Evolutionary conservation across 2,113 vertebrate genomes (phyloP).

Genomic region (Pipa parva): DNA sequence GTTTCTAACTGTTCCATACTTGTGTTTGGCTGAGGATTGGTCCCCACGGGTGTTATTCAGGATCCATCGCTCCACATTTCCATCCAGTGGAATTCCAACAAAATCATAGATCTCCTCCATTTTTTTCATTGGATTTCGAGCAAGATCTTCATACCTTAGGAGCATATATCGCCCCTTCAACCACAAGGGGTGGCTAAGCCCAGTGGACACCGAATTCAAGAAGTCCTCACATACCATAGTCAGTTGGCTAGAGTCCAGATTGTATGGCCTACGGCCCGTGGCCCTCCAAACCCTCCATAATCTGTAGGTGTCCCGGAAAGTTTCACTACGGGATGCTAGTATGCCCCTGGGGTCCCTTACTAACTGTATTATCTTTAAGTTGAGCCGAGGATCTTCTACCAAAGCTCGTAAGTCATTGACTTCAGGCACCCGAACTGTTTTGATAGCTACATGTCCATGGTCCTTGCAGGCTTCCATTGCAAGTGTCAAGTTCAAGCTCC

Average conservation of each 20-base stretch:
- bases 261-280: conserved; percentile 87
- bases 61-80: conserved; percentile 89
- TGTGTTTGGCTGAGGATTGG: conserved; percentile 86
- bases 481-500: conserved; percentile 80
- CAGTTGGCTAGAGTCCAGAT: conserved; percentile 84
- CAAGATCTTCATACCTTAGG: conserved; percentile 93
- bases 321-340: conserved; percentile 88
- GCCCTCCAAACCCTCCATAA: conserved; percentile 95
- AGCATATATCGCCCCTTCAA: conserved; percentile 95
- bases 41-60: conserved; percentile 87
- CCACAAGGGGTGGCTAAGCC: conserved; percentile 81
- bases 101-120: conserved; percentile 91
- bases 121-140: conserved; percentile 85
- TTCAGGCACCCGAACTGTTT: conserved; percentile 87
- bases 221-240: conserved; percentile 93
- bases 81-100: conserved; percentile 84
- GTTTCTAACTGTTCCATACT: conserved; percentile 88
- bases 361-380: conserved; percentile 93
- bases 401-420: conserved; percentile 83
- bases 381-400: conserved; percentile 88
- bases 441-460: conserved; percentile 85
- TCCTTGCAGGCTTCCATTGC: conserved; percentile 81
- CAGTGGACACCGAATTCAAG: conserved; percentile 83
- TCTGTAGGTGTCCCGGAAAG: conserved; percentile 89
- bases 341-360: conserved; percentile 92